These are phyloP conservation scores for Pangasius djambal DNA, from an alignment of 2,797 vertebrate species.

Conservation along the genomic window DNA sequence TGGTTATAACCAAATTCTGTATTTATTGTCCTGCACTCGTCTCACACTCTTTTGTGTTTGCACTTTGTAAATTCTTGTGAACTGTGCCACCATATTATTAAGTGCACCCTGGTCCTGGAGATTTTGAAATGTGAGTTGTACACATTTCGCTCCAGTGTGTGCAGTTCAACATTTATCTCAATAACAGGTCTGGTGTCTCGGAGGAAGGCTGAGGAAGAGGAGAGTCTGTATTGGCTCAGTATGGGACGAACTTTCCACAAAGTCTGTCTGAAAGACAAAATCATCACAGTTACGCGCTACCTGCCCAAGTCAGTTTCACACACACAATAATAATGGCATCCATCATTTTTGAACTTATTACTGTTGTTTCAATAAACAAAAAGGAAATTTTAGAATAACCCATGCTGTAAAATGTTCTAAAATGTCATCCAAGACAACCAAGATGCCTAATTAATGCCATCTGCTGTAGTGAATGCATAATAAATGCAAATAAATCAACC, in stretches of 20 bases:
- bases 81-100: neutral
- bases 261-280: conserved; percentile 95
- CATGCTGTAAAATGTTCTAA: no score
- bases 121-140: neutral
- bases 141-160: neutral
- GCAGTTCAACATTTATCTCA: neutral
- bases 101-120: neutral
- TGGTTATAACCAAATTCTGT: neutral
- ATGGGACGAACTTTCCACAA: conserved; percentile 98
- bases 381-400: no score
- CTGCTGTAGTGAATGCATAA: no score
- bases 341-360: no score
- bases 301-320: conserved; percentile 88
- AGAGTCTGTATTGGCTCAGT: conserved; percentile 94
- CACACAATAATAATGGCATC: neutral
- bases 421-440: no score
- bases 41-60: neutral
- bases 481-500: no score
- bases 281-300: conserved; percentile 96
- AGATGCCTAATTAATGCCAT: no score
- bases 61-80: neutral
- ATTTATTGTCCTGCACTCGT: neutral
- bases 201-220: conserved; percentile 86
- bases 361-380: no score
- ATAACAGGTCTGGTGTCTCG: conserved; percentile 87